phyloP scores from a whole-genome alignment of 1,140 invertebrate genomes.

The Papilio aristodemus region DNA sequence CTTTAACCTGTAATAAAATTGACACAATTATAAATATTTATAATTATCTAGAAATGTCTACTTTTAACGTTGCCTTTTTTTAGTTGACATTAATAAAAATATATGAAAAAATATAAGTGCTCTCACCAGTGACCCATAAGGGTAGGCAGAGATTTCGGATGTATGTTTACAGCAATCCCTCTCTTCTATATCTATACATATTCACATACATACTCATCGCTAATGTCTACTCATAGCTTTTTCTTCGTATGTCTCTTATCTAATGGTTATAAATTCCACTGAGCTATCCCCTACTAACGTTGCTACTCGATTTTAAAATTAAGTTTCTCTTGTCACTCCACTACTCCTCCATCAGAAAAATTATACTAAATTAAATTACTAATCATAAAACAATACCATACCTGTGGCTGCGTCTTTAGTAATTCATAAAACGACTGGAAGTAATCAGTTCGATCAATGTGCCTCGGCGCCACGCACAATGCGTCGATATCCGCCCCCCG shows the following conservation, averaged over 20 bases:
- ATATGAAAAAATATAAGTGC: too few species aligned
- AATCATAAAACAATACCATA: slow-evolving; percentile 67
- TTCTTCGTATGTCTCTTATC: too few species aligned
- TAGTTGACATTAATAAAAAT: too few species aligned
- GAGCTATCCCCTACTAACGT: too few species aligned
- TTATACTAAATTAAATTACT: neutral
- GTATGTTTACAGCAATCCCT: neutral
- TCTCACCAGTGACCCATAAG: neutral
- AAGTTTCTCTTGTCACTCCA: too few species aligned
- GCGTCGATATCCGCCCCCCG: slow-evolving; percentile 99
- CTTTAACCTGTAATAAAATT: slow-evolving; percentile 60
- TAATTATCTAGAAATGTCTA: too few species aligned
- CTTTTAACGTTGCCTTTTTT: too few species aligned
- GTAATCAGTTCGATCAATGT: slow-evolving; percentile 96
- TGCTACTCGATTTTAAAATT: too few species aligned
- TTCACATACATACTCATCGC: too few species aligned
- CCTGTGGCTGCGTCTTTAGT: slow-evolving; percentile 92
- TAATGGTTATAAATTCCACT: too few species aligned
- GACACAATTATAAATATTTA: too few species aligned
- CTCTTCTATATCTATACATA: neutral
- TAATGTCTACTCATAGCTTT: too few species aligned
- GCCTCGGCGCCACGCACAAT: slow-evolving; percentile 97
- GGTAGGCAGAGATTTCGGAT: neutral
- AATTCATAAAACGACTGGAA: slow-evolving; percentile 97
- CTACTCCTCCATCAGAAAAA: neutral